Evolutionary conservation across 2,888 invertebrate species (phyloP).

Genomic region (Hirtodrosophila cameraria): DNA sequence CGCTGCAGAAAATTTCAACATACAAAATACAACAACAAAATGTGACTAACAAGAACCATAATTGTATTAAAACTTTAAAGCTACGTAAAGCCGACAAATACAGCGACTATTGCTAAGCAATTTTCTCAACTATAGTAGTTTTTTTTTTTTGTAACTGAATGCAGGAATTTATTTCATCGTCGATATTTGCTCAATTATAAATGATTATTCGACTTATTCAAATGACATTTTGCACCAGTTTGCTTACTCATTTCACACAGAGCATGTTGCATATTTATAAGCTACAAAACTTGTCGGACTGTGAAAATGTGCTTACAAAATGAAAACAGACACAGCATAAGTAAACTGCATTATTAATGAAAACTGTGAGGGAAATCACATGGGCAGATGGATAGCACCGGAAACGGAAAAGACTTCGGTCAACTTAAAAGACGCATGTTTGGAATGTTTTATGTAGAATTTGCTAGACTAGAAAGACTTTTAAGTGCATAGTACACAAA

Average conservation of each 20-base stretch:
- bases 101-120: neutral
- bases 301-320: conserved; percentile 39
- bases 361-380: neutral
- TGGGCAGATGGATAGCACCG: neutral
- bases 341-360: conserved; percentile 14
- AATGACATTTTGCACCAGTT: conserved; percentile 42
- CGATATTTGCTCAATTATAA: conserved; percentile 38
- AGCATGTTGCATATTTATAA: conserved; percentile 60
- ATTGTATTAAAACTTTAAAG: no score
- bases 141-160: conserved; percentile 3
- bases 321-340: conserved; percentile 37
- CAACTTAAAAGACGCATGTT: conserved; percentile 10
- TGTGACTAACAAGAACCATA: conserved; percentile 13
- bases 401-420: conserved; percentile 8
- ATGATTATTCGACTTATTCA: conserved; percentile 29
- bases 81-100: neutral
- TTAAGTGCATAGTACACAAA: neutral
- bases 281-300: conserved; percentile 40
- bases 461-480: neutral
- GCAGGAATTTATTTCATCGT: conserved; percentile 8
- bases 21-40: no score
- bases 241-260: conserved; percentile 51
- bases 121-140: neutral
- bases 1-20: conserved; percentile 11
- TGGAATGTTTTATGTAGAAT: conserved; percentile 25